phyloP scores from a whole-genome alignment of 2,888 invertebrate genomes.

The Limnephilus auricula region DNA sequence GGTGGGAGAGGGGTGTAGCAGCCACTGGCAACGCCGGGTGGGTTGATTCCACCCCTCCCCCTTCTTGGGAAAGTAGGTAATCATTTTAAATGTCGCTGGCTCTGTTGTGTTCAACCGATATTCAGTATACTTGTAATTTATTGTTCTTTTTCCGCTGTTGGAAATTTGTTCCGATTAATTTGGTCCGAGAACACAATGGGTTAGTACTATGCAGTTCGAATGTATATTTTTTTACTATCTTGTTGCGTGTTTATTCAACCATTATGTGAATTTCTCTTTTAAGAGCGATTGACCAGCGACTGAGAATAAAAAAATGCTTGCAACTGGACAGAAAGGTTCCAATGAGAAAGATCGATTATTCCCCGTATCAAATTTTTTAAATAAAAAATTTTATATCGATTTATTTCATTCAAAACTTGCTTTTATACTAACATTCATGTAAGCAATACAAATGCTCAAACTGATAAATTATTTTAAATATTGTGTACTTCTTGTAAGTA shows the following conservation, averaged over 20 bases:
- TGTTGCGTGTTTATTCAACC: neutral
- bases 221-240: neutral
- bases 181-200: neutral
- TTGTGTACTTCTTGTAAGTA: no score
- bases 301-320: no score
- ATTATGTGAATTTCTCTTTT: neutral
- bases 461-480: no score
- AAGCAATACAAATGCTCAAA: no score
- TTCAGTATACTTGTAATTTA: neutral
- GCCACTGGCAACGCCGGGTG: neutral
- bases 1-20: neutral
- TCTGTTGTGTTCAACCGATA: neutral
- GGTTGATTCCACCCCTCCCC: neutral
- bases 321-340: no score
- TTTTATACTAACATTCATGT: no score
- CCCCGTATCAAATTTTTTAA: no score
- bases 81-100: slow-evolving; percentile 2
- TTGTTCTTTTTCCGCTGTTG: neutral
- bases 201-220: neutral
- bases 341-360: no score
- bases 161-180: neutral
- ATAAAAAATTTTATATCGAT: no score
- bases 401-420: no score
- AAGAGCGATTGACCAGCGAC: no score
- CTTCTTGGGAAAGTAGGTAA: neutral